Evolutionary conservation across 2,888 invertebrate species (phyloP), one percentile per base, ranked within the genome.

Genomic region (Ophion ventricosus): DNA sequence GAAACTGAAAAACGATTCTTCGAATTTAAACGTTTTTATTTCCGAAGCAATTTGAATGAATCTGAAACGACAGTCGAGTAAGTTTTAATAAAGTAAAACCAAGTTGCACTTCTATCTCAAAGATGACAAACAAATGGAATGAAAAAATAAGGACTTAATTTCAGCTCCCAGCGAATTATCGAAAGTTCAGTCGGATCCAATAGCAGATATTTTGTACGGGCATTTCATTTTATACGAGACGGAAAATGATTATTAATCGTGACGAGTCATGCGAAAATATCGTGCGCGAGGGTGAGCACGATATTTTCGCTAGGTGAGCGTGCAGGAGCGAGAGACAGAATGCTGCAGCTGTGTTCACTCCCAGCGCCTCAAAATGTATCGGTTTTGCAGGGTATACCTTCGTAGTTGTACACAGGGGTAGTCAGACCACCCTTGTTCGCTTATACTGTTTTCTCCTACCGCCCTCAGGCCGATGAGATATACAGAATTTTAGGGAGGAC

Each of bases 181-280:
- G 20, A 49, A 74, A 35, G 40, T 49, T 73, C 29, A 23, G 57
- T 26, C n/a, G 35, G 20, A 14, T 23, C 20, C n/a, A 40, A n/a
- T n/a, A 56, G n/a, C 20, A 66, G 49, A n/a, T 35, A n/a, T 54
- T 59, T 74, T 75, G 59, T 78, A 64, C 14, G 61, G 61, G 64
- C 70, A 79, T 79, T 74, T 59, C 49, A 81, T 81, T 84, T 75
- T 72, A 75, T 79, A 54, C 70, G 59, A 59, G 63, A 57, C 35
- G 54, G 61, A 81, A 81, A 84, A 84, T 79, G 61, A 80, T 84
- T 84, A 80, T 84, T 79, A 84, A 80, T 84, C 66, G 75, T 80
- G 82, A 82, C 82, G 79, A 82, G 84, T 82, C 84, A 82, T 82
- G 84, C 84, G 79, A 84, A 79, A 82, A 73, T 80, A 76, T 80